These are phyloP conservation scores for Leucoma salicis DNA, from an alignment of 2,888 invertebrate species.

Conservation along the genomic window DNA sequence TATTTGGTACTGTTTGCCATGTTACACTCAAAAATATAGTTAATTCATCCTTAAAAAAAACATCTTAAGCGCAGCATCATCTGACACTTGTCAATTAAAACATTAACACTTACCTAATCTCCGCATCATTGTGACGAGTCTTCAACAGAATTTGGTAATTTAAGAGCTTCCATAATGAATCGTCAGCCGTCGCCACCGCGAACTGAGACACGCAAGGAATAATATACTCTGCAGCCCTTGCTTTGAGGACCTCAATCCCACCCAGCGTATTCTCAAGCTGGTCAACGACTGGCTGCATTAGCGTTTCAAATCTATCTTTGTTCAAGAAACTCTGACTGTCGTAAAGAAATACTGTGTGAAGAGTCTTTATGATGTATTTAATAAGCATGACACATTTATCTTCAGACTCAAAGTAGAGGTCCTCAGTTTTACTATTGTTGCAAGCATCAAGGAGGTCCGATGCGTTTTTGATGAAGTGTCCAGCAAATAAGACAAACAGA, in stretches of 20 bases:
- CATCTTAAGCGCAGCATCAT: no score
- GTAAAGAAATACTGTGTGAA: conserved; percentile 89
- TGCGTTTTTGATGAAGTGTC: conserved; percentile 91
- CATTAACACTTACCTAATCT: conserved; percentile 78
- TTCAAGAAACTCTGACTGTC: conserved; percentile 93
- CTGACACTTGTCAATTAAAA: no score
- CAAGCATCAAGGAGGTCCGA: conserved; percentile 87
- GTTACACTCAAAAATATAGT: no score
- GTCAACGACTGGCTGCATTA: conserved; percentile 94
- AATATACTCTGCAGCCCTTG: conserved; percentile 83
- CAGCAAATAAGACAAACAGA: conserved; percentile 94
- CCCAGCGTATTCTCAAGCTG: conserved; percentile 90
- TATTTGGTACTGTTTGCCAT: no score
- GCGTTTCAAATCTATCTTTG: conserved; percentile 90
- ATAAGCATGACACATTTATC: conserved; percentile 84
- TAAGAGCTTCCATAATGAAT: conserved; percentile 93
- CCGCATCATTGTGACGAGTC: conserved; percentile 88
- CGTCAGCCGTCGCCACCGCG: conserved; percentile 91
- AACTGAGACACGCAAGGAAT: conserved; percentile 92
- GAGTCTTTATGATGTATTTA: conserved; percentile 87
- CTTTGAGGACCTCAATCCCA: conserved; percentile 82
- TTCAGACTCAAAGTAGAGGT: conserved; percentile 76
- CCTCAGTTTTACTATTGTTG: conserved; percentile 83
- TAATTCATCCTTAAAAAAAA: no score
- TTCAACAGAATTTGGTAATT: conserved; percentile 95